These are phyloP conservation scores for Dendrocincla tyrannina DNA, from an alignment of 2,797 vertebrate genomes.

Conservation along the genomic window DNA sequence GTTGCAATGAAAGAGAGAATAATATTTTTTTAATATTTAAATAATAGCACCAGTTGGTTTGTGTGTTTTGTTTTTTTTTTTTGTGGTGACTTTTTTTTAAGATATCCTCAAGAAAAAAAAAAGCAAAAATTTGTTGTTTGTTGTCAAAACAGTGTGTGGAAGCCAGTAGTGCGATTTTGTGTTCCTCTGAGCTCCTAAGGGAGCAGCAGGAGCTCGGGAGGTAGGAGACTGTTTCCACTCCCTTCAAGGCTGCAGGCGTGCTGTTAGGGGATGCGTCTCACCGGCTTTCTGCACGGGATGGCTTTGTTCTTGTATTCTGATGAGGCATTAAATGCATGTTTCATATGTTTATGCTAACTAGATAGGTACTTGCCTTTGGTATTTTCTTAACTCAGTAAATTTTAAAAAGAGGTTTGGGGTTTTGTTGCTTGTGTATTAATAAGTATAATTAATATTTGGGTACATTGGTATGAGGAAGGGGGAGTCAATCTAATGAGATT, in stretches of 20 bases:
- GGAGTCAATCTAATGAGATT: not conserved
- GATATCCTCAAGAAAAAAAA: not conserved
- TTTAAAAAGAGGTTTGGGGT: not conserved
- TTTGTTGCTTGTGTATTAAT: not conserved
- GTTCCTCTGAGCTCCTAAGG: not conserved
- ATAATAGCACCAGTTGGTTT: not conserved
- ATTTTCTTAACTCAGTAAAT: not conserved
- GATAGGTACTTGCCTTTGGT: not conserved
- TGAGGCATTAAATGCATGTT: constrained; percentile 73
- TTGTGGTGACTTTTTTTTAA: not conserved
- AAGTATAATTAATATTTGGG: not conserved
- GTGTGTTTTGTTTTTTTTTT: not conserved
- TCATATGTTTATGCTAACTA: constrained; percentile 72
- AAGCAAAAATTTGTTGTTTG: not conserved
- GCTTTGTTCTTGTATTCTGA: constrained; percentile 47
- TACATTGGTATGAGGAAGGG: not conserved
- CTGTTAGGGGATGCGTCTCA: not conserved
- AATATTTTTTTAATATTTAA: not conserved
- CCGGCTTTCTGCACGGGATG: not conserved
- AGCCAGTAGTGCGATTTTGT: not conserved
- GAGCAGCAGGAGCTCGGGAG: not conserved
- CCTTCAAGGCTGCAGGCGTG: not conserved
- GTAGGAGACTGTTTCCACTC: not conserved
- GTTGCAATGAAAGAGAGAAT: not conserved
- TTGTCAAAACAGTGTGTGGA: not conserved